A percentile compares a stretch with the other conserved stretches of the same genome.
Conservation (phyloP, 2,888 invertebrate genomes). For the Osedax fenrisi region DNA sequence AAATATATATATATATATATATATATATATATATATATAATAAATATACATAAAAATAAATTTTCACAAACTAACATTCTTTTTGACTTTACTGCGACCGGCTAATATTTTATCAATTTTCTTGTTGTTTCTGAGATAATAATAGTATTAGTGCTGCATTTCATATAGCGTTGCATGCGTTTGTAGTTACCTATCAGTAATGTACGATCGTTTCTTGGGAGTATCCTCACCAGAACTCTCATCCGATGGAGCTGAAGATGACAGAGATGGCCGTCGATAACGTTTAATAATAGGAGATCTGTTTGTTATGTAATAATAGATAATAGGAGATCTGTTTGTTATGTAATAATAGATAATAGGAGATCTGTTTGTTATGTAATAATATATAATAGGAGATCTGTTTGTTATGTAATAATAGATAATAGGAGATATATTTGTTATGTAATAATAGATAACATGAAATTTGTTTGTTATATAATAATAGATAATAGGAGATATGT, state of each 20-base stretch:
- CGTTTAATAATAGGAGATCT: slow-evolving; percentile 39
- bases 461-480: no score
- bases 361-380: no score
- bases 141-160: no score
- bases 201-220: background rate
- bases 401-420: no score
- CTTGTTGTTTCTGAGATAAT: background rate
- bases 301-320: no score
- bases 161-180: no score
- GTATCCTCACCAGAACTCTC: background rate
- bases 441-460: no score
- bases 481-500: no score
- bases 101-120: background rate
- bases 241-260: slow-evolving; percentile 23
- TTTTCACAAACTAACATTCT: background rate
- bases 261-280: slow-evolving; percentile 44
- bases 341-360: no score
- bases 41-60: background rate
- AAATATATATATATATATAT: background rate
- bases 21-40: background rate
- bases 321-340: no score
- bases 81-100: background rate
- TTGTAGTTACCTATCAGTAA: background rate
- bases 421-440: no score
- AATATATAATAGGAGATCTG: no score